phyloP scores from a whole-genome alignment of 1,140 invertebrate genomes.

The Thaumatotibia leucotreta region DNA sequence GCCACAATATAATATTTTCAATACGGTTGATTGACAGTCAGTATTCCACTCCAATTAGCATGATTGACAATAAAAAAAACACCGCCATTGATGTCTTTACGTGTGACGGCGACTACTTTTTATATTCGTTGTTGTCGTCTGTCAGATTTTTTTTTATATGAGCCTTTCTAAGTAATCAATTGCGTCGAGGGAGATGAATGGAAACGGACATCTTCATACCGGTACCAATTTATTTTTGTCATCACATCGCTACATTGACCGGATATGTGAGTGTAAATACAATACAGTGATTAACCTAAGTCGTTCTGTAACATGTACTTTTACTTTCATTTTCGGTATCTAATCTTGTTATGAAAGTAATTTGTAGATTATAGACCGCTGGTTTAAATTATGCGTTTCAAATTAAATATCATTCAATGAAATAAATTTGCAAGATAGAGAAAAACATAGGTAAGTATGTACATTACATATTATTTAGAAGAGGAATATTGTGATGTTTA shows the following conservation, averaged over 20 bases:
- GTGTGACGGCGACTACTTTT: neutral
- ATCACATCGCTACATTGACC: too few species aligned
- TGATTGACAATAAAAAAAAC: slow-evolving; percentile 32
- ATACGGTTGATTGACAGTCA: slow-evolving; percentile 5
- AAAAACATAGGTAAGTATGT: too few species aligned
- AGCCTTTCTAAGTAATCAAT: neutral
- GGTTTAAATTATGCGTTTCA: too few species aligned
- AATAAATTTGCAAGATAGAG: too few species aligned
- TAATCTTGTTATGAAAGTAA: slow-evolving; percentile 3
- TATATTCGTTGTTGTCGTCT: neutral
- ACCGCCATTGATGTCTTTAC: neutral
- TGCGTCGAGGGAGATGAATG: neutral
- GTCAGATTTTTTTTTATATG: neutral
- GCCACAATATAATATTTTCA: neutral
- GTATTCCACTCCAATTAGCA: slow-evolving; percentile 39
- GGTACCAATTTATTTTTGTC: neutral
- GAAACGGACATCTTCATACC: neutral
- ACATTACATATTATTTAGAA: too few species aligned
- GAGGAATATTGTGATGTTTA: too few species aligned
- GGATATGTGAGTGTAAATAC: neutral
- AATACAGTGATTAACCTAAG: neutral
- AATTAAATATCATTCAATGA: too few species aligned
- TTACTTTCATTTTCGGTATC: neutral
- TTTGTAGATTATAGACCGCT: too few species aligned
- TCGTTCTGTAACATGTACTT: neutral